Evolutionary conservation across 2,888 invertebrate genomes (phyloP), one percentile per base, ranked within the genome.

Genomic region (Netelia fuscicornis): DNA sequence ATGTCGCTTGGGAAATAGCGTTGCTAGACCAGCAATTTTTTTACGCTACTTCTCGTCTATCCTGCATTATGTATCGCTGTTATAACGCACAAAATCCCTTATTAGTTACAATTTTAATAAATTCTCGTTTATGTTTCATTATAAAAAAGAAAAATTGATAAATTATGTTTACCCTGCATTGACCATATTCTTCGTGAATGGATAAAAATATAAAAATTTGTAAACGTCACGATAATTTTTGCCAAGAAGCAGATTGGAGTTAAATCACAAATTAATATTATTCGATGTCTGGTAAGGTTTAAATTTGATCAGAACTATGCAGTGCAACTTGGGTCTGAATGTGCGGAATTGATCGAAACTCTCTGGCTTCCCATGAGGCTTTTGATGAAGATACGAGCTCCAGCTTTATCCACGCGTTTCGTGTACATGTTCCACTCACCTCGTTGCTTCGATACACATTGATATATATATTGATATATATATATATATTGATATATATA

Each of bases 311-410:
- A 13, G 13, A 58, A 25, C 25, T n/a, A 13, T 52, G 30, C 3
- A 71, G 56, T 71, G 76, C 82, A 74, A 81, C 84, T 81, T 75
- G 70, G 70, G 65, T 70, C 75, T 81, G 84, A 84, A 78, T 67
- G 78, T 67, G 58, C 72, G 79, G 79, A 86, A 84, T 83, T 81
- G 75, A 86, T 83, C 78, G 60, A 17, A 6, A 13, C 54, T 17
- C 54, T 54, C 71, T 58, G 58, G 76, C 65, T 74, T 80, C 83
- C 75, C 85, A 72, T 60, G 67, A 77, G 67, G 85, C 85, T 83
- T 83, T 85, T 85, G 72, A 85, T 83, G 83, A 85, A 75, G 75
- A 85, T 85, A 76, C 62, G 83, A 68, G 62, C 79, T 62, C 60
- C 58, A 44, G 78, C 48, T 54, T 54, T 77, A 68, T 68, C 6